Conservation (phyloP, 2,113 vertebrate species). For the Balaeniceps rex region DNA sequence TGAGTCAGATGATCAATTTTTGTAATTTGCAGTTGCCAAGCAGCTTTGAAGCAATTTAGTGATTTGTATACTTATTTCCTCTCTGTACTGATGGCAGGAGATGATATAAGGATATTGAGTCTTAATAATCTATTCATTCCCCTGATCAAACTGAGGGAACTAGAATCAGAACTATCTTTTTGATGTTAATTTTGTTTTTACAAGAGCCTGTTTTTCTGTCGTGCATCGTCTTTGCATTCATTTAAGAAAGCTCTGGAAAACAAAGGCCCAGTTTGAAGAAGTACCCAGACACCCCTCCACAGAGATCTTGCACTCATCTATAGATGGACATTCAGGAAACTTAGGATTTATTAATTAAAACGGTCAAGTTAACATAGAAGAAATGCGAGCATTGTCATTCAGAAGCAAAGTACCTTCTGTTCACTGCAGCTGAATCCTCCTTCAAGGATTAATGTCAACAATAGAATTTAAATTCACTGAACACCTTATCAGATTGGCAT, state of each 20-base stretch:
- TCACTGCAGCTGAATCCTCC: not conserved
- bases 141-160: not conserved
- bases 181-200: not conserved
- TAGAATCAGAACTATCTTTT: not conserved
- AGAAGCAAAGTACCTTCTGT: not conserved
- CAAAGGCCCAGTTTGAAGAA: not conserved
- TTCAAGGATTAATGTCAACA: not conserved
- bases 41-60: conserved; percentile 60
- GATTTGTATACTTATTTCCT: conserved; percentile 53
- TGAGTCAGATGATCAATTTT: conserved; percentile 34
- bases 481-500: not conserved
- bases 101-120: conserved; percentile 47
- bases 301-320: not conserved
- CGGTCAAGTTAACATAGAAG: not conserved
- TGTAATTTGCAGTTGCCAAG: conserved; percentile 54
- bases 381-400: not conserved
- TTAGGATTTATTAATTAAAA: not conserved
- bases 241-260: not conserved
- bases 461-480: not conserved
- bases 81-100: conserved; percentile 29
- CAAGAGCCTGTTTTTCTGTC: not conserved
- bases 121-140: conserved; percentile 52
- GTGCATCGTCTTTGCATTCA: not conserved
- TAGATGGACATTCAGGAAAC: not conserved
- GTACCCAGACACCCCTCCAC: accelerated